These are phyloP conservation scores for Drosophila yooni DNA, from an alignment of 2,888 invertebrate genomes.

Conservation along the genomic window DNA sequence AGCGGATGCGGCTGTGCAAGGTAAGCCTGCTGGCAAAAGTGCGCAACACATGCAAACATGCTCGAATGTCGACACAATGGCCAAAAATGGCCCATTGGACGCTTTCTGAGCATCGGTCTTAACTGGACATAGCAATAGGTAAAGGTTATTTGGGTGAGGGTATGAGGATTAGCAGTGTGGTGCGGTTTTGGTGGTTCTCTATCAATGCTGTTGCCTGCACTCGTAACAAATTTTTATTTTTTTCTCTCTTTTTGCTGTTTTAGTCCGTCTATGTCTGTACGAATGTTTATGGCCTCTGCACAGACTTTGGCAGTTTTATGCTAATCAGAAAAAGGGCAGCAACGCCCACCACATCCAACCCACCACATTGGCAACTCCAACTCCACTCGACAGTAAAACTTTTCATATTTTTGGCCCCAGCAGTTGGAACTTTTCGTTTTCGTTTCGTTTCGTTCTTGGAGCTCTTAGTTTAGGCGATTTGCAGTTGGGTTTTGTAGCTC, in stretches of 20 bases:
- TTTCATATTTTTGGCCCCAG: conserved; percentile 72
- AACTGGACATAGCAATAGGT: conserved; percentile 6
- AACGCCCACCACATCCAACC: conserved; percentile 37
- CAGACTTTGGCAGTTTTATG: conserved; percentile 79
- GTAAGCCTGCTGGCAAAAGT: conserved; percentile 60
- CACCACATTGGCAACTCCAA: conserved; percentile 13
- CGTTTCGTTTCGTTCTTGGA: conserved; percentile 28
- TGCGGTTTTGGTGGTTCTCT: conserved; percentile 20
- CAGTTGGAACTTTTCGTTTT: conserved; percentile 57
- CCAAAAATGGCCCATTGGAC: conserved; percentile 60
- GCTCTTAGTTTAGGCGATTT: conserved; percentile 56
- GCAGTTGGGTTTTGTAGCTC: conserved; percentile 59
- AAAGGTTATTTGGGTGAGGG: background rate
- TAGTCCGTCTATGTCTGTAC: conserved; percentile 32
- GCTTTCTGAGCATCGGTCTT: conserved; percentile 52
- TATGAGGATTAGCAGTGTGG: background rate
- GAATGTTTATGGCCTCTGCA: conserved; percentile 63
- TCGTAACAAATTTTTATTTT: conserved; percentile 71
- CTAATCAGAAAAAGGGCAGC: conserved; percentile 72
- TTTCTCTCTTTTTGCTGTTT: conserved; percentile 64
- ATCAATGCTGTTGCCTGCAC: conserved; percentile 55
- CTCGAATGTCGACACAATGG: conserved; percentile 44
- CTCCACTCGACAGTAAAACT: conserved; percentile 58
- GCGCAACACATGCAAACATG: conserved; percentile 73
- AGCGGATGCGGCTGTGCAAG: conserved; percentile 43